Evolutionary conservation across 1,140 invertebrate genomes (phyloP).

Genomic region (Orussus abietinus): DNA sequence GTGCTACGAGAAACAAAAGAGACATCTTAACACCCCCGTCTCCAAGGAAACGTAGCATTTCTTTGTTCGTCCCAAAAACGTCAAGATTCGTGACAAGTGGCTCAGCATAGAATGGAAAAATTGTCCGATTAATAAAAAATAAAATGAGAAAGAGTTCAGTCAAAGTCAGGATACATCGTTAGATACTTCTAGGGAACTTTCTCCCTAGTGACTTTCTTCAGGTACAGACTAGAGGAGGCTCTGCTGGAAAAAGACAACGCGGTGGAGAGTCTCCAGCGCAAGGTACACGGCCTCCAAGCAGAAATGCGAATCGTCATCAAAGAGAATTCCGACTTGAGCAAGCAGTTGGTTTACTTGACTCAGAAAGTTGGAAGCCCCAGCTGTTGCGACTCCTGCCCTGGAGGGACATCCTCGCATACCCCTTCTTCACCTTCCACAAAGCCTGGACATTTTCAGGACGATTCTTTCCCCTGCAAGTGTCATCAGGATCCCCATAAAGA

Average conservation of each 20-base stretch:
- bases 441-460: conserved; percentile 6
- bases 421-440: conserved; percentile 1
- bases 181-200: too few species aligned
- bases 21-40: too few species aligned
- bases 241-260: conserved; percentile 50
- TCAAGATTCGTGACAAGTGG: too few species aligned
- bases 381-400: conserved; percentile 13
- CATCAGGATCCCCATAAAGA: conserved; percentile 12
- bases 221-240: conserved; percentile 55
- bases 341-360: conserved; percentile 27
- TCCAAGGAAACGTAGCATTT: too few species aligned
- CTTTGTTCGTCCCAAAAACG: too few species aligned
- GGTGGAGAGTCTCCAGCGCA: conserved; percentile 48
- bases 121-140: too few species aligned
- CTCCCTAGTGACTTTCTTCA: too few species aligned
- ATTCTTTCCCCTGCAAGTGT: conserved; percentile 11
- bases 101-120: too few species aligned
- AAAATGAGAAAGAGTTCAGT: too few species aligned
- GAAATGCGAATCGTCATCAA: conserved; percentile 45
- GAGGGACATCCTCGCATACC: conserved; percentile 3
- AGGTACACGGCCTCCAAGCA: conserved; percentile 48
- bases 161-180: too few species aligned
- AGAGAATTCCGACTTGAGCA: conserved; percentile 38
- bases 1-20: too few species aligned
- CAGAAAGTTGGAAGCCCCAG: conserved; percentile 20